A percentile compares a stretch with the other conserved stretches of the same genome.
Evolutionary conservation across 2,888 invertebrate species (phyloP).

Genomic region (Leucania comma): DNA sequence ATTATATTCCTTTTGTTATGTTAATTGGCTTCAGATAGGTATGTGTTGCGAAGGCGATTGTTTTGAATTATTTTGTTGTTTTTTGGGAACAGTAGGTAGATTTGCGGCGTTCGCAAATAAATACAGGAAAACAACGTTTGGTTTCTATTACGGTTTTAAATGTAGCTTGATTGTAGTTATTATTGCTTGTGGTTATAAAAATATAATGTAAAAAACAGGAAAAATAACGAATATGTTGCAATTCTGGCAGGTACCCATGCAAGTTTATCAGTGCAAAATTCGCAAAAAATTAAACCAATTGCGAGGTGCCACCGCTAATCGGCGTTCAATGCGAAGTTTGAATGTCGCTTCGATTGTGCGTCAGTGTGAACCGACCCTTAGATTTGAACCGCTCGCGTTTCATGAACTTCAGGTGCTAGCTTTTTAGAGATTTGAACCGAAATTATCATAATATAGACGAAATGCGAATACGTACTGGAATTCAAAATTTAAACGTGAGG

Average conservation of each 20-base stretch:
- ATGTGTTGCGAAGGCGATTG: conserved; percentile 16
- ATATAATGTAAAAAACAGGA: conserved; percentile 22
- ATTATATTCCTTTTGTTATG: conserved; percentile 50
- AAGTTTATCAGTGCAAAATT: neutral
- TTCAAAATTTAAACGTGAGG: neutral
- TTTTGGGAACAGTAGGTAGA: conserved; percentile 21
- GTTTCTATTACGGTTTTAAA: conserved; percentile 22
- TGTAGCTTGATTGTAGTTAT: conserved; percentile 36
- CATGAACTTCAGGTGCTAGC: neutral
- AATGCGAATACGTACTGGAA: neutral
- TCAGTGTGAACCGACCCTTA: neutral
- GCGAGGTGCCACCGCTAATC: too few species aligned
- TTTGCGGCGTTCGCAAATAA: conserved; percentile 8
- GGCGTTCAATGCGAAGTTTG: too few species aligned
- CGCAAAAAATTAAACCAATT: neutral
- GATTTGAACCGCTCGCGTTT: neutral
- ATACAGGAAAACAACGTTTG: conserved; percentile 43
- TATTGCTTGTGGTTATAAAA: conserved; percentile 23
- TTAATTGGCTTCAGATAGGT: conserved; percentile 35
- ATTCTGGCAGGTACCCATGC: conserved; percentile 5
- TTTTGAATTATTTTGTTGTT: conserved; percentile 35
- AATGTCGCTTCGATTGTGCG: neutral
- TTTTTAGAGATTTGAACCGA: neutral
- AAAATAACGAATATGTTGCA: conserved; percentile 4
- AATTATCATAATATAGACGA: too few species aligned